These are phyloP conservation scores for Lapara coniferarum DNA, from an alignment of 2,888 invertebrate species.

Conservation along the genomic window DNA sequence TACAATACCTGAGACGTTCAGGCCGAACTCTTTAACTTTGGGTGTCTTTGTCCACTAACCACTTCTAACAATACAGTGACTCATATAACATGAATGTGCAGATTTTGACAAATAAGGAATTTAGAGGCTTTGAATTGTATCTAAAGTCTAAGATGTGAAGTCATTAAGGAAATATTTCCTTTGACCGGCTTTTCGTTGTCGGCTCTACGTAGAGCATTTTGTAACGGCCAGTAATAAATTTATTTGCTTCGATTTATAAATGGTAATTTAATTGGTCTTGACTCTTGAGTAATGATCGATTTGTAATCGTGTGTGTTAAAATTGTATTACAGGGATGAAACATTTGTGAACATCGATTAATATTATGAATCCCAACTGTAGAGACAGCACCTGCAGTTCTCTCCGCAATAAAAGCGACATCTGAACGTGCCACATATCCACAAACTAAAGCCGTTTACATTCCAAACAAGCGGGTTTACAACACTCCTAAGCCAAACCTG, in stretches of 20 bases:
- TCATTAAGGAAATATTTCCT: neutral
- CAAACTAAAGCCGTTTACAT: slow-evolving; percentile 50
- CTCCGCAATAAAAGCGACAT: slow-evolving; percentile 29
- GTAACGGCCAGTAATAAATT: neutral
- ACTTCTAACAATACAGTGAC: slow-evolving; percentile 9
- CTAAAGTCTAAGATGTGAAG: neutral
- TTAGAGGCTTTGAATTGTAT: neutral
- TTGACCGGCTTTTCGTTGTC: neutral
- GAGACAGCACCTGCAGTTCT: slow-evolving; percentile 15
- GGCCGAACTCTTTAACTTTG: neutral
- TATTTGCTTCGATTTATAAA: neutral
- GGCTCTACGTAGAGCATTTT: neutral
- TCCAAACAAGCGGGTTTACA: slow-evolving; percentile 41
- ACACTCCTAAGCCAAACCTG: slow-evolving; percentile 33
- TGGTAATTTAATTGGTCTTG: neutral
- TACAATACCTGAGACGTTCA: neutral
- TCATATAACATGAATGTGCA: slow-evolving; percentile 14
- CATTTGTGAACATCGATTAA: neutral
- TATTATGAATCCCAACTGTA: neutral
- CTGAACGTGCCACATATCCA: slow-evolving; percentile 33
- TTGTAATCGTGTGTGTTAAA: neutral
- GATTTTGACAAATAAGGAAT: neutral
- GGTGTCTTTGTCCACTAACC: slow-evolving; percentile 12
- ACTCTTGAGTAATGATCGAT: neutral
- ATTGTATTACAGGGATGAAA: neutral